A percentile compares a stretch with the other conserved stretches of the same genome.
These are phyloP conservation scores for Erebia ligea DNA, from an alignment of 2,888 invertebrate species.

Conservation along the genomic window DNA sequence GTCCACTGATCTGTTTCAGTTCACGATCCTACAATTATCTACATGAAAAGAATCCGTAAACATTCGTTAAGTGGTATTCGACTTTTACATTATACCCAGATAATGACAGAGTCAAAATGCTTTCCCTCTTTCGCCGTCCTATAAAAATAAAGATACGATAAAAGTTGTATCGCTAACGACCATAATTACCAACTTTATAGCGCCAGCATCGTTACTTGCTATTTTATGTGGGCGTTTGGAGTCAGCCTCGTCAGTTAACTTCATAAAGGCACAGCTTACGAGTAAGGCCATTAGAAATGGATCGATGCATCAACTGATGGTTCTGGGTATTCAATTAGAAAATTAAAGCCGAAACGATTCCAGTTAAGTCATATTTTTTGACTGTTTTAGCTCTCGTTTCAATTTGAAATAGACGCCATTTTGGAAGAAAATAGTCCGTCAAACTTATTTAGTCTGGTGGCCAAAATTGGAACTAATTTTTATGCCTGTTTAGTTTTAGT, in stretches of 20 bases:
- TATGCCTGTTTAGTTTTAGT: no score
- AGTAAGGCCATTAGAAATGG: background rate
- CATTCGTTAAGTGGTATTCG: conserved; percentile 4
- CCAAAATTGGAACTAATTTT: no score
- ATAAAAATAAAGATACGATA: conserved; percentile 30
- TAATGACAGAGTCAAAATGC: conserved; percentile 11
- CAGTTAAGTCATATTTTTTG: background rate
- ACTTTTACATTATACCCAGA: conserved; percentile 10
- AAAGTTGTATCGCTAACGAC: conserved; percentile 27
- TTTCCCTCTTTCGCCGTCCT: background rate
- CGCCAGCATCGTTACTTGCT: conserved; percentile 23
- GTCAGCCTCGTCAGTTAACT: background rate
- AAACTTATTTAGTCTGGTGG: no score
- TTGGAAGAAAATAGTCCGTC: background rate
- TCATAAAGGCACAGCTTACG: conserved; percentile 12
- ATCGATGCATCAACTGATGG: background rate
- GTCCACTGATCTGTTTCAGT: no score
- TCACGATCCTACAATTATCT: background rate
- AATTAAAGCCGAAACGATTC: background rate
- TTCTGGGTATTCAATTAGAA: conserved; percentile 9
- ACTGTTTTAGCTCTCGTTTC: background rate
- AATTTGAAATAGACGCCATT: background rate
- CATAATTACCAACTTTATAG: conserved; percentile 34
- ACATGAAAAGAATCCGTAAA: background rate
- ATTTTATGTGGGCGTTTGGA: conserved; percentile 20